Evolutionary conservation across 2,113 vertebrate species (phyloP), one percentile per base, ranked within the genome.

Genomic region (Eira barbara): DNA sequence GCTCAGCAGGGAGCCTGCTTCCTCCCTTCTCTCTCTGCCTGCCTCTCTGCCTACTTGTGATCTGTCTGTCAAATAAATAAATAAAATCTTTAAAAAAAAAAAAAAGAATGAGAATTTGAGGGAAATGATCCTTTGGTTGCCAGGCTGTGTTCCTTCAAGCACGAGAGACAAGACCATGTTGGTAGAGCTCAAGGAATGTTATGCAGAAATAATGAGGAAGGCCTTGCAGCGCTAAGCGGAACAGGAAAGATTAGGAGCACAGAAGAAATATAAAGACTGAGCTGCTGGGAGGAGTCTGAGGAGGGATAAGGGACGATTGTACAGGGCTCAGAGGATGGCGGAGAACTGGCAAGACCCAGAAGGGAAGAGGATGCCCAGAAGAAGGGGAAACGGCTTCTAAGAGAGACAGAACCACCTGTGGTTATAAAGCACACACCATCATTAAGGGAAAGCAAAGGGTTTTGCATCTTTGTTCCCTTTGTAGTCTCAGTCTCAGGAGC

Each of bases 311-410:
- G 39, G 39, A 11, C 47, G 31, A 27, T 8, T 23, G 39, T 7
- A 0, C 7, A 17, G 73, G 25, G 6, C 31, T 23, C 12, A 0
- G 31, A 85, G 55, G 6, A 14, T 34, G 1, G 3, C 1, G 25
- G n/a, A 47, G 85, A 93, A 45, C 61, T 57, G 89, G 47, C 10
- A 17, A 15, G 47, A 31, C 42, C 59, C 13, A 84, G 47, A 57
- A 65, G 4, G 59, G n/a, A 27, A 29, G 34, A 45, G 12, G 47
- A 21, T 0, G 1, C 6, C 17, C 1, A 20, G n/a, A 15, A 9
- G 36, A 34, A 59, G 21, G 47, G 55, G 84, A 76, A 85, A 85
- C 7, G 61, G 20, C 15, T 27, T 52, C 20, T 15, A 47, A 47
- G 12, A 31, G 6, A 39, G 67, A 14, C 55, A n/a, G 47, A 71